Evolutionary conservation across 2,888 invertebrate genomes (phyloP).

Genomic region (Leptopilina drosophilae): DNA sequence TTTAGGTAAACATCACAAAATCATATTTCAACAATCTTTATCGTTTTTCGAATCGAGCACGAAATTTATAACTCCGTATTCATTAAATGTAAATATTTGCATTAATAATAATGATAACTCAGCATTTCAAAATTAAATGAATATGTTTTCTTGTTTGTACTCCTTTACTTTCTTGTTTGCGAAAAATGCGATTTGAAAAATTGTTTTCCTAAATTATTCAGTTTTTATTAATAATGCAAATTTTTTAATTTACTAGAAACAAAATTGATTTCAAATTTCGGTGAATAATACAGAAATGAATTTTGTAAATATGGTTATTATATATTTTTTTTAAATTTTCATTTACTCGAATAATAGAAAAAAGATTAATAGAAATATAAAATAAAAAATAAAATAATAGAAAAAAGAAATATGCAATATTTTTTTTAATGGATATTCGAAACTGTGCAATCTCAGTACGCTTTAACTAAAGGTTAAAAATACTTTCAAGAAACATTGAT

Average conservation of each 20-base stretch:
- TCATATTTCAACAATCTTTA: not conserved
- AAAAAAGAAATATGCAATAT: too few species aligned
- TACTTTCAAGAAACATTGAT: slow-evolving; percentile 15
- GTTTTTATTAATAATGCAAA: not conserved
- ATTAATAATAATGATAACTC: not conserved
- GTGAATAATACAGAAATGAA: too few species aligned
- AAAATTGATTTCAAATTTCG: too few species aligned
- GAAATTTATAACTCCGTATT: not conserved
- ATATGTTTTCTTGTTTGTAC: not conserved
- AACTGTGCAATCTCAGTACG: not conserved
- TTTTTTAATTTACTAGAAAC: not conserved
- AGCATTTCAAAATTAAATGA: not conserved
- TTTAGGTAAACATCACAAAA: not conserved
- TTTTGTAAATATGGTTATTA: too few species aligned
- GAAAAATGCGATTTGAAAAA: too few species aligned
- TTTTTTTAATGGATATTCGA: too few species aligned
- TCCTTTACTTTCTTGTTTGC: too few species aligned
- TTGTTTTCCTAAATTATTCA: too few species aligned
- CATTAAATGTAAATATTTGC: not conserved
- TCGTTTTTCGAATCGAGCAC: not conserved
- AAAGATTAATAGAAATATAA: too few species aligned
- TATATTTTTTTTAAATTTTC: too few species aligned
- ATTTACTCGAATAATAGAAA: too few species aligned
- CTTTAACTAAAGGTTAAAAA: not conserved
- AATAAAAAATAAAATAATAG: too few species aligned